These are phyloP conservation scores for Irena cyanogastra DNA, from an alignment of 2,113 vertebrate species.

Conservation along the genomic window DNA sequence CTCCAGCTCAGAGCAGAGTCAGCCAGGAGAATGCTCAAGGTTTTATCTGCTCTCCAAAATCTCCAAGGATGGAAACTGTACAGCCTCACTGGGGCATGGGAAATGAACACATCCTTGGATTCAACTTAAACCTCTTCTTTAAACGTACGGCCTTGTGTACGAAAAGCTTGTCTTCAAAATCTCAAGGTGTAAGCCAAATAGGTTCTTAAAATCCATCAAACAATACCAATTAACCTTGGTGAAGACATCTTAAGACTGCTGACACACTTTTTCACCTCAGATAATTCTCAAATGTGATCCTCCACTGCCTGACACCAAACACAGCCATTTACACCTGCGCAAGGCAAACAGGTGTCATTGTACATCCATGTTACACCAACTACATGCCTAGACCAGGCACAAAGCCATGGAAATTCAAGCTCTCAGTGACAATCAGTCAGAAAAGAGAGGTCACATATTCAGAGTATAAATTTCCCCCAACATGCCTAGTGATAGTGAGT, in stretches of 20 bases:
- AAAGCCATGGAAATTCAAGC: background rate
- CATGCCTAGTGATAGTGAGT: fast-evolving
- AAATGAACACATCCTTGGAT: background rate
- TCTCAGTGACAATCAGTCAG: background rate
- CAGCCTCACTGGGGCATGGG: background rate
- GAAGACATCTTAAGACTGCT: background rate
- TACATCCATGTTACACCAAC: background rate
- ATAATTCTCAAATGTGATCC: background rate
- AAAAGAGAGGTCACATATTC: background rate
- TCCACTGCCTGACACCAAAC: background rate
- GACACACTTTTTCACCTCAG: background rate
- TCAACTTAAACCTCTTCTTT: background rate
- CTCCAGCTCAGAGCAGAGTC: background rate
- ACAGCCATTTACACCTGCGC: background rate
- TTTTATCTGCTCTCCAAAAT: background rate
- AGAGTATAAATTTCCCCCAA: background rate
- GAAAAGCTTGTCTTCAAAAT: background rate
- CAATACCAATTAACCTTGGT: background rate
- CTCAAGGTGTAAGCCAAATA: fast-evolving
- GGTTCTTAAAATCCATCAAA: background rate
- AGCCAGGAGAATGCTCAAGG: background rate
- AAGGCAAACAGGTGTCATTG: background rate
- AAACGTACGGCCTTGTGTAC: background rate
- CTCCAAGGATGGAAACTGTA: background rate
- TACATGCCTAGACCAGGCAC: background rate